These are phyloP conservation scores for Trachops cirrhosus DNA, from an alignment of 2,797 vertebrate genomes.

Conservation along the genomic window DNA sequence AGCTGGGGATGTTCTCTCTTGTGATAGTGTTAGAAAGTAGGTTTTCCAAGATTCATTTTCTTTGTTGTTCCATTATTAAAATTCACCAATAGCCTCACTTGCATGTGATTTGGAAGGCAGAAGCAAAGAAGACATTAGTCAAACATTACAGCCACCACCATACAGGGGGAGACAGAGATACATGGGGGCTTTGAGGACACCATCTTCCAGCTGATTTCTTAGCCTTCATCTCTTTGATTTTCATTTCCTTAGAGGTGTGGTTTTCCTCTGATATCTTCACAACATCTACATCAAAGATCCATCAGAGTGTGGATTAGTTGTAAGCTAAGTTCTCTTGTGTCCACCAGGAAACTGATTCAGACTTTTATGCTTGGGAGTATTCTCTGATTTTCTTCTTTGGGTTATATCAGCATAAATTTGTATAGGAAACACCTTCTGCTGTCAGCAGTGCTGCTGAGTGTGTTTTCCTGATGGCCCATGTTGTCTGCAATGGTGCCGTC, in stretches of 20 bases:
- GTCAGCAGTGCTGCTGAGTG: background rate
- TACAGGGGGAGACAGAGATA: background rate
- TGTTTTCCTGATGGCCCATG: background rate
- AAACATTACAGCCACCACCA: background rate
- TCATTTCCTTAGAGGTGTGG: background rate
- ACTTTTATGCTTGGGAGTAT: background rate
- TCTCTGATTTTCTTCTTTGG: background rate
- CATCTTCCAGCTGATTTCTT: background rate
- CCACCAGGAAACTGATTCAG: background rate
- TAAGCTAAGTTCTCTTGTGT: background rate
- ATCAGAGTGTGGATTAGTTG: background rate
- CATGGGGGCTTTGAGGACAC: background rate
- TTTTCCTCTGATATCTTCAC: background rate
- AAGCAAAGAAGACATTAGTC: background rate
- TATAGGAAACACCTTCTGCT: background rate
- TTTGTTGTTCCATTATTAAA: background rate
- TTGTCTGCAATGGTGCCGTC: background rate
- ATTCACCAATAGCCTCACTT: background rate
- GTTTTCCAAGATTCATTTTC: background rate
- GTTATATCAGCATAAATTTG: background rate
- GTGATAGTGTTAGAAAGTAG: background rate
- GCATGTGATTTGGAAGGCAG: background rate
- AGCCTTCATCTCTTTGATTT: background rate
- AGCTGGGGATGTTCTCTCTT: background rate
- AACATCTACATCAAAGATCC: background rate